These are phyloP conservation scores for Ophion ventricosus DNA, from an alignment of 2,888 invertebrate genomes.

Conservation along the genomic window DNA sequence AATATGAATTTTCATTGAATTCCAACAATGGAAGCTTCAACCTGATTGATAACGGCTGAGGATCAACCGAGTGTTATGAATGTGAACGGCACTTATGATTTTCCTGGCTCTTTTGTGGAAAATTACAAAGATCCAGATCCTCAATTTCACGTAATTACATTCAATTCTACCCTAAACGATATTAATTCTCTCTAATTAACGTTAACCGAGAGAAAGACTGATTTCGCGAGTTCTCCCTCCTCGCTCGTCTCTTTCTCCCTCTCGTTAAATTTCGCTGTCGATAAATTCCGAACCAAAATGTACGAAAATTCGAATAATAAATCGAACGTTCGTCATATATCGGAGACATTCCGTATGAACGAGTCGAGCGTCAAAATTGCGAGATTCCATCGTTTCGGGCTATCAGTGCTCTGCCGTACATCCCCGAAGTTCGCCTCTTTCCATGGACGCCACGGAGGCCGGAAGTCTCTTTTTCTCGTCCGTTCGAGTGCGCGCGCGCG, in stretches of 20 bases:
- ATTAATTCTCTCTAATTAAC: conserved; percentile 17
- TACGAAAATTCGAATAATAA: too few species aligned
- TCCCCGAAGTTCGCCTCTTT: neutral
- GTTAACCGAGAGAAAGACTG: conserved; percentile 6
- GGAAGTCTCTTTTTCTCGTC: too few species aligned
- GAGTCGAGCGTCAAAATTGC: neutral
- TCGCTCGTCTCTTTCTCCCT: neutral
- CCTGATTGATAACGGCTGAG: neutral
- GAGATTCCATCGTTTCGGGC: neutral
- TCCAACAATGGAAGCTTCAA: neutral
- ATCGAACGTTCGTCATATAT: too few species aligned
- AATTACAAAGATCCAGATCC: neutral
- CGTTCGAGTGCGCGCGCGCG: too few species aligned
- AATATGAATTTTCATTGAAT: too few species aligned
- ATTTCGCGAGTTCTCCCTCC: neutral
- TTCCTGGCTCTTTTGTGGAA: neutral
- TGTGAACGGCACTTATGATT: neutral
- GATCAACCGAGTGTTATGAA: neutral
- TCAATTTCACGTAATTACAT: conserved; percentile 4
- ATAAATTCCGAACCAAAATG: neutral
- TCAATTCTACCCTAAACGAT: neutral
- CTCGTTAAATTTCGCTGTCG: neutral
- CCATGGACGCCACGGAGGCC: neutral
- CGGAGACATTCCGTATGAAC: neutral
- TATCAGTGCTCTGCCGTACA: neutral